Conservation (phyloP, 2,888 invertebrate species). For the Tholera decimalis region DNA sequence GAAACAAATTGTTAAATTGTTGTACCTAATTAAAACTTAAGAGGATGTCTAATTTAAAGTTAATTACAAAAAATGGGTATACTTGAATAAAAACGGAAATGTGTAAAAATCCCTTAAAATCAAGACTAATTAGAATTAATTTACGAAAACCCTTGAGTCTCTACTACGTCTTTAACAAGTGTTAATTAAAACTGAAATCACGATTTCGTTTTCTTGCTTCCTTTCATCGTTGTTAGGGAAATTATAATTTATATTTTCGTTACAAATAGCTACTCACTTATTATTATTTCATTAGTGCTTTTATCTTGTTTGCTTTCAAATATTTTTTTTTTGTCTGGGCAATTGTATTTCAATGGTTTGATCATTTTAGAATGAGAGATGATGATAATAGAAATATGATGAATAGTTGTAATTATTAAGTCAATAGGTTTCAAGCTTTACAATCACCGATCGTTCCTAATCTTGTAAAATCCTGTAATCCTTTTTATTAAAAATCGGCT, state of each 20-base stretch:
- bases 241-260: constrained; percentile 4
- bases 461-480: no score
- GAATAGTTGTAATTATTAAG: no score
- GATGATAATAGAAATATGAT: no score
- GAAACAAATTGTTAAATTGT: constrained; percentile 13
- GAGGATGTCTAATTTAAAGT: constrained; percentile 13
- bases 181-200: constrained; percentile 60
- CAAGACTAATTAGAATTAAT: constrained; percentile 56
- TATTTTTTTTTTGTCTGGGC: no score
- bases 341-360: background rate
- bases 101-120: constrained; percentile 33
- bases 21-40: constrained; percentile 13
- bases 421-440: no score
- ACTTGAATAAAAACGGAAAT: constrained; percentile 29
- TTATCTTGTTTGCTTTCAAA: background rate
- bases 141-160: constrained; percentile 36
- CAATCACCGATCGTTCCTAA: no score
- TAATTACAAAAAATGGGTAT: constrained; percentile 22
- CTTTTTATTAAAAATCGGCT: no score
- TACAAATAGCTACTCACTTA: background rate
- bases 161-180: constrained; percentile 42
- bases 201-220: constrained; percentile 32
- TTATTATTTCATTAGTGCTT: background rate
- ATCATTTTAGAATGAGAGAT: constrained; percentile 11
- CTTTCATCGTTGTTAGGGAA: constrained; percentile 2